Conservation (phyloP, 1,140 invertebrate genomes). For the Heliconius congener region DNA sequence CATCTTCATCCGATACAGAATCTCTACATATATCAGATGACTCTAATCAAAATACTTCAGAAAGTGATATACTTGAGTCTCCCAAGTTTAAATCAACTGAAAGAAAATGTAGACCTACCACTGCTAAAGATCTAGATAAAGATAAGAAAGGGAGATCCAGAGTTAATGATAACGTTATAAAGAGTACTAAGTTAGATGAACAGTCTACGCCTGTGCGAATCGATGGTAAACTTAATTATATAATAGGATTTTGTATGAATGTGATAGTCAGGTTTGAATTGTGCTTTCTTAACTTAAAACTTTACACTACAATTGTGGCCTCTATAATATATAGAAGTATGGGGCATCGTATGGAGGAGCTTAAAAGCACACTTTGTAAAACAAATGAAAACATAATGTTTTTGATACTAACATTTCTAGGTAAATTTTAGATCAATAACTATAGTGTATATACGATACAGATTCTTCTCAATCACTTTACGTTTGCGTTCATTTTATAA, state of each 20-base stretch:
- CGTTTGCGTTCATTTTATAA: no score
- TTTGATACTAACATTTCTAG: no score
- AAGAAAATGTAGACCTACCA: constrained; percentile 35
- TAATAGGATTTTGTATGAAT: background rate
- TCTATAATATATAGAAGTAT: no score
- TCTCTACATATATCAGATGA: constrained; percentile 55
- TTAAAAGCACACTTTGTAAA: no score
- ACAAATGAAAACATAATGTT: no score
- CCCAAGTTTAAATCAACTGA: constrained; percentile 23
- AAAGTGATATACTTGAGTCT: constrained; percentile 40
- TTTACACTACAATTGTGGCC: no score
- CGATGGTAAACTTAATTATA: background rate
- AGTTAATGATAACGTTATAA: background rate
- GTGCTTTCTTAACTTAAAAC: no score
- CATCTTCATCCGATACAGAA: constrained; percentile 56
- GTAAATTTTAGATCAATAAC: no score
- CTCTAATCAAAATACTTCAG: constrained; percentile 39
- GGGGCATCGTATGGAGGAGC: no score
- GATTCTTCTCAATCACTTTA: no score
- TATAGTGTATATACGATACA: no score
- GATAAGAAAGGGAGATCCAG: background rate
- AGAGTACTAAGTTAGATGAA: background rate
- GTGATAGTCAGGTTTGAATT: no score
- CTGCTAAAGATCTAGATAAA: constrained; percentile 28
- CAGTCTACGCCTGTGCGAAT: background rate